These are phyloP conservation scores for Panagrolaimus sp. DNA, from an alignment of 1,140 invertebrate species.

Conservation along the genomic window DNA sequence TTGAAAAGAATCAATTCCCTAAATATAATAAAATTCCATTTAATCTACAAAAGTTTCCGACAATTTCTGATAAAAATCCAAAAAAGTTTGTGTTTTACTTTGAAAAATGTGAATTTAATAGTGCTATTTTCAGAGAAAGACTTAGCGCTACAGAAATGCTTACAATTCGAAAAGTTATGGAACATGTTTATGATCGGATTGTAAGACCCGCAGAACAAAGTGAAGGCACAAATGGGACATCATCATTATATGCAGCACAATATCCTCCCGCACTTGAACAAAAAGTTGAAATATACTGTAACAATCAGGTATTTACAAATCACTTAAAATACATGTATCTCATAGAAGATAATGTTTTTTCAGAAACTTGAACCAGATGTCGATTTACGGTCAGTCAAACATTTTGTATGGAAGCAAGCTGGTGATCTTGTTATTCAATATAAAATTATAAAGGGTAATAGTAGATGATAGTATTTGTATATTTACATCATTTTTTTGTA, in stretches of 20 bases:
- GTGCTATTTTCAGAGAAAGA: slow-evolving; percentile 72
- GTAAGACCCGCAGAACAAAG: slow-evolving; percentile 13
- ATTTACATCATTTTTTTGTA: too few relatives aligned
- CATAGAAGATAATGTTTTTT: slow-evolving; percentile 46
- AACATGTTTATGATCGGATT: slow-evolving; percentile 84
- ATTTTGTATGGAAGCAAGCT: slow-evolving; percentile 93
- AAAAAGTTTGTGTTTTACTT: slow-evolving; percentile 72
- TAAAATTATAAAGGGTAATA: slow-evolving; percentile 41
- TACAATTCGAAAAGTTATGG: slow-evolving; percentile 96
- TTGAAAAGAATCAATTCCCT: slow-evolving; percentile 72
- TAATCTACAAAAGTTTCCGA: slow-evolving; percentile 83
- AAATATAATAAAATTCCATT: slow-evolving; percentile 97
- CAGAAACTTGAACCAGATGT: slow-evolving; percentile 89
- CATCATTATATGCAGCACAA: slow-evolving; percentile 19
- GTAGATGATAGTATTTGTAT: not conserved
- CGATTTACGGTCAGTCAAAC: slow-evolving; percentile 91
- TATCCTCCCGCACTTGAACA: slow-evolving; percentile 71
- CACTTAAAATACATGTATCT: not conserved
- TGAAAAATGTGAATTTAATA: not conserved
- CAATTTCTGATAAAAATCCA: slow-evolving; percentile 78
- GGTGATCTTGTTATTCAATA: slow-evolving; percentile 90
- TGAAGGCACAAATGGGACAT: slow-evolving; percentile 3
- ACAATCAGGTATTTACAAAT: slow-evolving; percentile 84
- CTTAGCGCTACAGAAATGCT: slow-evolving; percentile 98
- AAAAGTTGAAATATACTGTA: slow-evolving; percentile 86